Evolutionary conservation across 1,140 invertebrate genomes (phyloP).

Genomic region (Delia radicum): DNA sequence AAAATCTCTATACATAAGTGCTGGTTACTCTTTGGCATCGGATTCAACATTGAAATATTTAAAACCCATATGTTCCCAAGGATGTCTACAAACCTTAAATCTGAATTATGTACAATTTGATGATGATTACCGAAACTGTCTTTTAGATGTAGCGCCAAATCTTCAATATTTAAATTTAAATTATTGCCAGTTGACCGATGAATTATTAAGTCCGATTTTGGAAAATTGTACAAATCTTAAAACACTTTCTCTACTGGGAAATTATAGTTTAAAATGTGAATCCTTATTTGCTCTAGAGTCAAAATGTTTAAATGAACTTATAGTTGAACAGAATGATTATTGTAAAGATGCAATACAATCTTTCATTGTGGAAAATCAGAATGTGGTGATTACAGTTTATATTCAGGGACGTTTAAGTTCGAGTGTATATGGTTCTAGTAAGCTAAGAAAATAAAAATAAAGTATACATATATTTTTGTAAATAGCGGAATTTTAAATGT

Average conservation of each 20-base stretch:
- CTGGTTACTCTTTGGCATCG: constrained; percentile 18
- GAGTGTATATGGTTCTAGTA: not conserved
- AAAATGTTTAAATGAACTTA: not conserved
- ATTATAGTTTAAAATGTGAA: constrained; percentile 12
- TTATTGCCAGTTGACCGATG: constrained; percentile 24
- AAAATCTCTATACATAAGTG: not conserved
- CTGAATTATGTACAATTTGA: constrained; percentile 23
- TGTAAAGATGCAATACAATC: not conserved
- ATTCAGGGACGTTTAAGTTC: not conserved
- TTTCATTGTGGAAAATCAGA: not conserved
- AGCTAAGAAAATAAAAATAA: too few relatives aligned
- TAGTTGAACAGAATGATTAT: not conserved
- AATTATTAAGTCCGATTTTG: constrained; percentile 6
- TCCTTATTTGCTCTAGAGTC: not conserved
- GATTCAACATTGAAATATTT: not conserved
- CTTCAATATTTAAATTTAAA: constrained; percentile 15
- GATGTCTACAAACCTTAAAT: not conserved
- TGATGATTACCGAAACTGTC: not conserved
- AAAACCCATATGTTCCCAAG: constrained; percentile 9
- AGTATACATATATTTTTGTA: too few relatives aligned
- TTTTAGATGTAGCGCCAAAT: not conserved
- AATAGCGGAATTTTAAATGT: too few relatives aligned
- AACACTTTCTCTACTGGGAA: constrained; percentile 9
- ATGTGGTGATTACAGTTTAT: not conserved
- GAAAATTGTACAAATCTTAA: not conserved